Evolutionary conservation across 2,888 invertebrate genomes (phyloP), one percentile per base, ranked within the genome.

Genomic region (Drosophila histrio): DNA sequence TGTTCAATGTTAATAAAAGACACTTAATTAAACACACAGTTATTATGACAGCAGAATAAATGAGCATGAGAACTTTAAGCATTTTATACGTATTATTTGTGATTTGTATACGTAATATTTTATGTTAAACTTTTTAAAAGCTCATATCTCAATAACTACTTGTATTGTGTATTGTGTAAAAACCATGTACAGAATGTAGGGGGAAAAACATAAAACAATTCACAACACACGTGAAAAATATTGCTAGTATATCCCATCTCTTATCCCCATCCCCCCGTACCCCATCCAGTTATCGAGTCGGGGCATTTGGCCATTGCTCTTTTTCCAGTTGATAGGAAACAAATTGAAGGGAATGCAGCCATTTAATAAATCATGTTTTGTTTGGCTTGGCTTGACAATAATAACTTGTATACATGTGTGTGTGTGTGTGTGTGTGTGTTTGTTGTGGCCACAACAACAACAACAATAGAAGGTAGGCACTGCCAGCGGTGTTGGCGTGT

Each of bases 271-370:
- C 19, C 15, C n/a, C n/a, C n/a, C n/a, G n/a, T n/a, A n/a, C 2
- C 28, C 15, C 17, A n/a, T n/a, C n/a, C n/a, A n/a, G n/a, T 5
- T 34, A 36, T 47, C 46, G 62, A 34, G 53, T 49, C 46, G 53
- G 53, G 22, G 34, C 36, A 62, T 78, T 78, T 72, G 79, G 63
- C 79, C 65, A 61, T 77, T 77, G 77, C 67, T 75, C 77, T 85
- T 82, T 87, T 85, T 83, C 82, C 88, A 87, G 82, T 85, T 78
- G 83, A 88, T 88, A 86, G 87, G 84, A 88, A 84, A 84, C 84
- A 88, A 84, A 84, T 84, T 84, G 88, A 88, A 88, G 84, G 80
- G 84, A 84, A 84, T 84, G 70, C 78, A 79, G 81, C 80, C 87
- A 80, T 88, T 88, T 88, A 84, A 84, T 84, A 84, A 84, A 84